Evolutionary conservation across 53 echinoderm and acorn worm species (phyloP), one percentile per base, ranked within the genome.

Genomic region (Glandiceps talaboti): DNA sequence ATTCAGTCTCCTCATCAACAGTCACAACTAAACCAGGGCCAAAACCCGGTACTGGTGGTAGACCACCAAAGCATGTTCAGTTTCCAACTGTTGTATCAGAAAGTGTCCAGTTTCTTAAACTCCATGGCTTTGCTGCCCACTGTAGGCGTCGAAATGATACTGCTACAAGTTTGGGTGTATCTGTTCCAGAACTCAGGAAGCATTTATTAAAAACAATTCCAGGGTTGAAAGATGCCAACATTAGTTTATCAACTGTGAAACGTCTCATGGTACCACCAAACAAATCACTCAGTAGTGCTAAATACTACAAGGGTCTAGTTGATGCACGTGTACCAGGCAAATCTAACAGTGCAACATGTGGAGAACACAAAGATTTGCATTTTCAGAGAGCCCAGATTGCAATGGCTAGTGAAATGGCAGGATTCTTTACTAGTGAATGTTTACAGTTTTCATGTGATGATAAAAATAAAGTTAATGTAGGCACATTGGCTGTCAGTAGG

Each of bases 21-120:
- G 20, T 45, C 64, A 45, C 64, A 45, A 45, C 6, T 45, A 45
- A 45, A 20, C 64, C 64, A 45, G 64, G 64, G 20, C 64, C 64
- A 45, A 45, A 45, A 45, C 64, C 64, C 6, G 64, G 64, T 45
- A 45, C 64, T 45, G 64, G 64, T 45, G 64, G 64, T 45, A 45
- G 64, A 45, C 64, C 64, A 45, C 64, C 64, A 45, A 45, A 45
- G 64, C 64, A 45, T 45, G 64, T 45, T 45, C 64, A 45, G 64
- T 45, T 45, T 45, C 64, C 64, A 45, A 45, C 64, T 45, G 6
- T 45, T 45, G 64, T 45, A 12, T 45, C 64, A 45, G 64, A 45
- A 20, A 45, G 64, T 45, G 64, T 45, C 64, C 64, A 45, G 20
- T 45, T 45, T 45, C 64, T 45, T 45, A 45, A n/a, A 45, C 64